Percentiles rank a stretch among this genome's conserved stretches.
These are phyloP conservation scores for Alces alces DNA, from an alignment of 2,113 vertebrate species.

Conservation along the genomic window DNA sequence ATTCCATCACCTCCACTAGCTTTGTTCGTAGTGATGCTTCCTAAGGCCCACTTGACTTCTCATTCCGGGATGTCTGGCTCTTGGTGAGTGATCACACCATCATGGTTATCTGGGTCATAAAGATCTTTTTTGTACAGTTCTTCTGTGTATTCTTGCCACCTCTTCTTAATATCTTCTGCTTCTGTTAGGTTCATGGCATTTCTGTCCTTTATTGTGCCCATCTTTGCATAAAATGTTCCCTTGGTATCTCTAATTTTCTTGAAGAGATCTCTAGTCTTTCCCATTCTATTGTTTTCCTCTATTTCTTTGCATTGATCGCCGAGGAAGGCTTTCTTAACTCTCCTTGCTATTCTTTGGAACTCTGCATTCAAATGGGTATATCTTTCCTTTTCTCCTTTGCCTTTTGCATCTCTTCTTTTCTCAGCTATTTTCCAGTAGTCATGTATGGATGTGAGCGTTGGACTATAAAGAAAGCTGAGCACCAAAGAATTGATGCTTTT, in stretches of 20 bases:
- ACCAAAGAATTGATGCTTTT: neutral
- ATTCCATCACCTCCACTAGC: neutral
- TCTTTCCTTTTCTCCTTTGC: neutral
- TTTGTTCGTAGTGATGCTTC: neutral
- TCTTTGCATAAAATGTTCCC: neutral
- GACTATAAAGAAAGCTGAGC: neutral
- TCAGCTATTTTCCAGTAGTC: neutral
- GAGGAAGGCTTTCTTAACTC: neutral
- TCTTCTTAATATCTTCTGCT: neutral
- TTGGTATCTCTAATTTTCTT: neutral
- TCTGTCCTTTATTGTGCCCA: neutral
- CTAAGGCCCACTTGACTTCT: neutral
- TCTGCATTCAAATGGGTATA: neutral
- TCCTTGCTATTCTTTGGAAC: neutral
- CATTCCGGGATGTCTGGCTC: neutral
- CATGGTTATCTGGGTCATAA: rapidly evolving
- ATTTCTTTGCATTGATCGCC: neutral
- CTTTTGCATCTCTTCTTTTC: neutral
- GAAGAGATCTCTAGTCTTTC: neutral
- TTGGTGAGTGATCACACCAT: neutral
- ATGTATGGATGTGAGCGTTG: neutral
- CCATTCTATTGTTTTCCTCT: neutral
- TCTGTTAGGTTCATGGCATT: neutral
- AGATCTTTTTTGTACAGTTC: neutral
- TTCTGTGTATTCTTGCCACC: neutral